These are phyloP conservation scores for Sprattus sprattus DNA, from an alignment of 2,113 vertebrate species.

Conservation along the genomic window DNA sequence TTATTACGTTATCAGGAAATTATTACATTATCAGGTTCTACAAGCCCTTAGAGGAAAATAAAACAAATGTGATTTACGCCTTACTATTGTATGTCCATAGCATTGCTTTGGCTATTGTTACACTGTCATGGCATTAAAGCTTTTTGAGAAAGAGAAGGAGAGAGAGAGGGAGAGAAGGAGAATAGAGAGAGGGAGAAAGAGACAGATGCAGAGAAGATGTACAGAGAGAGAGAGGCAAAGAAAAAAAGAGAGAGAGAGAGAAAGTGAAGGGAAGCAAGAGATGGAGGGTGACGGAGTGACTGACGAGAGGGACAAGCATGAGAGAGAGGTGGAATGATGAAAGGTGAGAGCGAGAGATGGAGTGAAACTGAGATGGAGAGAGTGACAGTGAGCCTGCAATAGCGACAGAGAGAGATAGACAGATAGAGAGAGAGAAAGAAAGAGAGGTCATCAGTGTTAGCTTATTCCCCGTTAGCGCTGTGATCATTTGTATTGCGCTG, in stretches of 20 bases:
- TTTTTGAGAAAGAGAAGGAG: no score
- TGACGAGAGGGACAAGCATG: no score
- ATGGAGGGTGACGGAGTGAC: not conserved
- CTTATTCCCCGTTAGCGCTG: slow-evolving; percentile 20
- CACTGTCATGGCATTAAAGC: no score
- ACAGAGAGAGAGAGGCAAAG: not conserved
- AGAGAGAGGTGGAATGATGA: not conserved
- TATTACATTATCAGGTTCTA: no score
- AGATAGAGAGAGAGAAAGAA: not conserved
- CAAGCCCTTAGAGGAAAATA: no score
- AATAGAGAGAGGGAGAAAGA: not conserved
- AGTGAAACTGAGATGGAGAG: not conserved
- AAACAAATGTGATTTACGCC: no score
- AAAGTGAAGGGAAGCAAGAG: not conserved
- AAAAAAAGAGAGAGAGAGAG: not conserved
- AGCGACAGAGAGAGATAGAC: not conserved
- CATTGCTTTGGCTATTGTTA: no score
- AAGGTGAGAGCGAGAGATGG: not conserved
- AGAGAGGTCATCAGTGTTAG: slow-evolving; percentile 21
- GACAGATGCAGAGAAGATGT: not conserved
- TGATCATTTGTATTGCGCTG: slow-evolving; percentile 32
- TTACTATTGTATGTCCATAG: no score
- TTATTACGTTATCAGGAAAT: no score
- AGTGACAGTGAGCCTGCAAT: not conserved
- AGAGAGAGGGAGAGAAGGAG: not conserved